A percentile compares a stretch with the other conserved stretches of the same genome.
These are phyloP conservation scores for Uropetala carovei DNA, from an alignment of 2,888 invertebrate genomes.

Conservation along the genomic window DNA sequence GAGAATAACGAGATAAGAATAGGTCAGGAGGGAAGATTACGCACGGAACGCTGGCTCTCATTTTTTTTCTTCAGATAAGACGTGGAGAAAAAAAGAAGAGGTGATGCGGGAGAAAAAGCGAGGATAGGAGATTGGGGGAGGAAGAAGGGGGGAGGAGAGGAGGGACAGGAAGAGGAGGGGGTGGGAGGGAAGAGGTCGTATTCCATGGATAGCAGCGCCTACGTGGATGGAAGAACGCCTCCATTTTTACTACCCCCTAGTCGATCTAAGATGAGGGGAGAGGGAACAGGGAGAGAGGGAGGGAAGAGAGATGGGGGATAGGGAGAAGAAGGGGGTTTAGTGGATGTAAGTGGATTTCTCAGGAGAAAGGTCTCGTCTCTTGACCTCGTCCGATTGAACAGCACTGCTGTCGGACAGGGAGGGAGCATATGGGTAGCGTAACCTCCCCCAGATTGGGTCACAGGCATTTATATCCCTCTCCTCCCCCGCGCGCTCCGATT, in stretches of 20 bases:
- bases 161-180: not conserved
- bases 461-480: not conserved
- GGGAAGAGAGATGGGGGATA: not conserved
- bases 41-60: conserved; percentile 14
- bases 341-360: not conserved
- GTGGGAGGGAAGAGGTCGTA: not conserved
- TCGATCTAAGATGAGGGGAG: not conserved
- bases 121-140: not conserved
- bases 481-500: not conserved
- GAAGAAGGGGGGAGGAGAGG: not conserved
- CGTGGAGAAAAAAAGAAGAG: not conserved
- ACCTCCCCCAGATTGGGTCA: not conserved
- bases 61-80: conserved; percentile 21
- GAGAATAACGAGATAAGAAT: conserved; percentile 8
- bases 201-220: too few species aligned
- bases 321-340: not conserved
- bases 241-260: too few species aligned
- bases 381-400: too few species aligned
- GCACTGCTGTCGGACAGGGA: too few species aligned
- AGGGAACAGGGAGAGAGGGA: conserved; percentile 32
- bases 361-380: not conserved
- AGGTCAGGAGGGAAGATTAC: conserved; percentile 19
- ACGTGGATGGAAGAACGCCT: too few species aligned
- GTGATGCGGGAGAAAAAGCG: not conserved
- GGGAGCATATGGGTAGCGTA: too few species aligned